Conservation (phyloP, 2,888 invertebrate genomes). For the Torymus texanus region DNA sequence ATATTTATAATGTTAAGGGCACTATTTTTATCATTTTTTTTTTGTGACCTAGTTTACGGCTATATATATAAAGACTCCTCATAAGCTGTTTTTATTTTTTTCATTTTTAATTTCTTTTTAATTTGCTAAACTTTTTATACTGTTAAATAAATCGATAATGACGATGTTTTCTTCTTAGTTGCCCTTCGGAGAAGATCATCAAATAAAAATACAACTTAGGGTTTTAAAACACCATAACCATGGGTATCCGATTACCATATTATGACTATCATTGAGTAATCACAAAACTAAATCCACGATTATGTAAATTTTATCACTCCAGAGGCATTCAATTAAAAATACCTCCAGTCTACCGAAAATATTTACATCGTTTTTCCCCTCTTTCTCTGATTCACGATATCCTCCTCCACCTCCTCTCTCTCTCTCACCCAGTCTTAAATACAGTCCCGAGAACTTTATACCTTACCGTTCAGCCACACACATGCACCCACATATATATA, state of each 20-base stretch:
- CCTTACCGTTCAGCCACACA: not conserved
- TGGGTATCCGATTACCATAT: not conserved
- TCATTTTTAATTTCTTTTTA: no score
- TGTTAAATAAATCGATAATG: no score
- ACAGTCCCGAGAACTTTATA: not conserved
- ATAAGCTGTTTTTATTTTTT: no score
- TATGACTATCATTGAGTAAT: slow-evolving; percentile 14
- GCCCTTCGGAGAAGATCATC: no score
- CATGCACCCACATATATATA: not conserved
- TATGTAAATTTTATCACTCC: slow-evolving; percentile 26
- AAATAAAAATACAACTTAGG: no score
- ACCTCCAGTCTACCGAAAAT: slow-evolving; percentile 1
- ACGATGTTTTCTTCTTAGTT: no score
- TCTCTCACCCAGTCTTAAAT: not conserved
- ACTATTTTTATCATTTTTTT: no score
- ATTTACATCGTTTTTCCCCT: slow-evolving; percentile 15
- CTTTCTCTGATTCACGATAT: slow-evolving; percentile 20
- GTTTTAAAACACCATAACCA: no score
- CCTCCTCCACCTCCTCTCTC: not conserved
- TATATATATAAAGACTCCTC: no score
- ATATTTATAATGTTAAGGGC: no score
- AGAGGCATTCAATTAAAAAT: slow-evolving; percentile 26
- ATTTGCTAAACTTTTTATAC: no score
- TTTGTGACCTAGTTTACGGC: no score
- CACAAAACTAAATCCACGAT: slow-evolving; percentile 14